A percentile compares a stretch with the other conserved stretches of the same genome.
Conservation (phyloP, 2,797 vertebrate genomes). For the Rhincodon typus region DNA sequence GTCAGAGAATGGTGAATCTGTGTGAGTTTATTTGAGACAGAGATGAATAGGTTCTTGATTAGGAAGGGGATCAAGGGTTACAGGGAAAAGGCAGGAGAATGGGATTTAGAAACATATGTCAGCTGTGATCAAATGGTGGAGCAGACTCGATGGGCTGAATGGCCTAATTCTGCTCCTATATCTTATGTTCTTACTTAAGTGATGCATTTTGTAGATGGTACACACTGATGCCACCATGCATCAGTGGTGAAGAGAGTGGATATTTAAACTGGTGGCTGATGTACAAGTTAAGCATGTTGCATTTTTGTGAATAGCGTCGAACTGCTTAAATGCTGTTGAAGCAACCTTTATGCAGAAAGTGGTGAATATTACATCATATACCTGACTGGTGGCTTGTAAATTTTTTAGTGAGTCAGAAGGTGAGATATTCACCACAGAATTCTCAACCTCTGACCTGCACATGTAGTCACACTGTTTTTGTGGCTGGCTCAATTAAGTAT, state of each 20-base stretch:
- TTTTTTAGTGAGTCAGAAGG: neutral
- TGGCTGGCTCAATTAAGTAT: neutral
- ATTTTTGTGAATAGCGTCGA: neutral
- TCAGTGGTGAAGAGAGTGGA: neutral
- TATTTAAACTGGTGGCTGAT: neutral
- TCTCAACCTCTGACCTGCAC: neutral
- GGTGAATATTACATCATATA: neutral
- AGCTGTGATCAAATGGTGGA: no score
- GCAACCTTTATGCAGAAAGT: neutral
- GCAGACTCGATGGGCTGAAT: no score
- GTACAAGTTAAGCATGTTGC: neutral
- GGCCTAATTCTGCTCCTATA: no score
- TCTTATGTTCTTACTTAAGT: neutral
- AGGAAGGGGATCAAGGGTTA: no score
- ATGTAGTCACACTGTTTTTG: neutral
- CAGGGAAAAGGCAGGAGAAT: no score
- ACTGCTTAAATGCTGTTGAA: neutral
- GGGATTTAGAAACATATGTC: no score
- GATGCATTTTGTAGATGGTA: neutral
- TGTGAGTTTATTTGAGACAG: no score
- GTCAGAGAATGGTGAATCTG: no score
- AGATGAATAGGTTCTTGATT: no score
- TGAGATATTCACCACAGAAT: neutral
- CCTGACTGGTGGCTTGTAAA: neutral
- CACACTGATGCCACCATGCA: neutral